These are phyloP conservation scores for Gobius niger DNA, from an alignment of 2,113 vertebrate genomes.

Conservation along the genomic window DNA sequence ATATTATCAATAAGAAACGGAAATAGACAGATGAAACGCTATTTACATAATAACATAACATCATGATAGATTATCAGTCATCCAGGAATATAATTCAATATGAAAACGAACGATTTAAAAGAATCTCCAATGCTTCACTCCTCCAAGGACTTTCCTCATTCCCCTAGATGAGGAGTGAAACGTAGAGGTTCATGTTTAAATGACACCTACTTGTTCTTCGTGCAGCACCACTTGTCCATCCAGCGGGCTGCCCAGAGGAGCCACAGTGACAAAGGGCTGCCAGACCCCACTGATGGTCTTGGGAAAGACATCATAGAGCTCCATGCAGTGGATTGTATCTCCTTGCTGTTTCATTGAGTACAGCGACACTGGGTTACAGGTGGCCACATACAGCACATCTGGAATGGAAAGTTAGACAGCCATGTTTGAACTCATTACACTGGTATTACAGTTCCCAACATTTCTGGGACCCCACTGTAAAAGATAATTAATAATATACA, in stretches of 20 bases:
- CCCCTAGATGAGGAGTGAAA: too few species aligned
- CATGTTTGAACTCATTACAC: neutral
- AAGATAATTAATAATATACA: too few species aligned
- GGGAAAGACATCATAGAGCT: slow-evolving; percentile 91
- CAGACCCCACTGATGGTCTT: slow-evolving; percentile 83
- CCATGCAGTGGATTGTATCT: slow-evolving; percentile 79
- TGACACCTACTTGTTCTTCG: slow-evolving; percentile 86
- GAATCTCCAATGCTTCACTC: too few species aligned
- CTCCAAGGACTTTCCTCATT: too few species aligned
- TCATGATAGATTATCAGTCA: too few species aligned
- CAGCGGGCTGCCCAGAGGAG: slow-evolving; percentile 86
- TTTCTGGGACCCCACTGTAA: too few species aligned
- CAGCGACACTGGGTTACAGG: slow-evolving; percentile 90
- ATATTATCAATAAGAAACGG: neutral
- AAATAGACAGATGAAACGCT: neutral
- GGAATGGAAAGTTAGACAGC: slow-evolving; percentile 55
- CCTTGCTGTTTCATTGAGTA: slow-evolving; percentile 82
- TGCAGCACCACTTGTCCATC: slow-evolving; percentile 91
- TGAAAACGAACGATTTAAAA: too few species aligned
- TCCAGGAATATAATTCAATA: too few species aligned
- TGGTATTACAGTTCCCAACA: neutral
- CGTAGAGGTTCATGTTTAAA: neutral
- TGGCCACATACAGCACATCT: slow-evolving; percentile 81
- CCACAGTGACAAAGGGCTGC: slow-evolving; percentile 89
- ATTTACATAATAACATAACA: too few species aligned